A percentile compares a stretch with the other conserved stretches of the same genome.
Conservation (phyloP, 2,888 invertebrate species). For the Zaprionus lineosus region DNA sequence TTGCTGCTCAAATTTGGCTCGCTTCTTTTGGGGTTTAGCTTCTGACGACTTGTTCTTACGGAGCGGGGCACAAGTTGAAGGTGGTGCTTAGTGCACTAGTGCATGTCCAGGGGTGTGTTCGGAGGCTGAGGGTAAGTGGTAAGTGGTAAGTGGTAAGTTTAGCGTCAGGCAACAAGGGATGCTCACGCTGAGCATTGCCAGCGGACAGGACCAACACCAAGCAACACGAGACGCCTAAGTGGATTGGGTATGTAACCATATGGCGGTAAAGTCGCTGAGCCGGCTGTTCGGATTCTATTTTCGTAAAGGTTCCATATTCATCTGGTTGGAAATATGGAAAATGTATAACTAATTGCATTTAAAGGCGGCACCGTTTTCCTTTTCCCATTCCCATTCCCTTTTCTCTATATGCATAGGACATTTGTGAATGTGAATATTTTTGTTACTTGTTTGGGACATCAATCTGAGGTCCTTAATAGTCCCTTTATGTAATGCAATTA, state of each 20-base stretch:
- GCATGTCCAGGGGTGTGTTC: not conserved
- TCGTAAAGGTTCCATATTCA: constrained; percentile 1
- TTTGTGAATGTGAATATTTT: no score
- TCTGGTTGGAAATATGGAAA: not conserved
- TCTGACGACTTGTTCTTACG: not conserved
- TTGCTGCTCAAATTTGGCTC: constrained; percentile 14
- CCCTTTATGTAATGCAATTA: constrained; percentile 69
- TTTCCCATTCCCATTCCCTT: no score
- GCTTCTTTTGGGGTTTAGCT: not conserved
- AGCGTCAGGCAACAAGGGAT: constrained; percentile 60
- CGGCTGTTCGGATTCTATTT: constrained; percentile 38
- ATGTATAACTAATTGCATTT: constrained; percentile 56
- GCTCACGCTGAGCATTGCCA: constrained; percentile 44
- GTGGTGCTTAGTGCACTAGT: not conserved
- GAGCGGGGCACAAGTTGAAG: not conserved
- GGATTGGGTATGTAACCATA: constrained; percentile 66
- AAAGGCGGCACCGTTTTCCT: constrained; percentile 19
- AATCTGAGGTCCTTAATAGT: constrained; percentile 53
- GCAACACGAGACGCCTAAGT: constrained; percentile 60
- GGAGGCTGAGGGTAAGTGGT: constrained; percentile 1
- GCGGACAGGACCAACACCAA: constrained; percentile 31
- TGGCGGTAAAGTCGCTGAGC: constrained; percentile 49
- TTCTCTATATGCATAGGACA: no score
- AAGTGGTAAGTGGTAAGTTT: constrained; percentile 1
- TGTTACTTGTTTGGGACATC: constrained; percentile 25